Conservation (phyloP, 2,797 vertebrate genomes). For the Lepilemur septentrionalis region DNA sequence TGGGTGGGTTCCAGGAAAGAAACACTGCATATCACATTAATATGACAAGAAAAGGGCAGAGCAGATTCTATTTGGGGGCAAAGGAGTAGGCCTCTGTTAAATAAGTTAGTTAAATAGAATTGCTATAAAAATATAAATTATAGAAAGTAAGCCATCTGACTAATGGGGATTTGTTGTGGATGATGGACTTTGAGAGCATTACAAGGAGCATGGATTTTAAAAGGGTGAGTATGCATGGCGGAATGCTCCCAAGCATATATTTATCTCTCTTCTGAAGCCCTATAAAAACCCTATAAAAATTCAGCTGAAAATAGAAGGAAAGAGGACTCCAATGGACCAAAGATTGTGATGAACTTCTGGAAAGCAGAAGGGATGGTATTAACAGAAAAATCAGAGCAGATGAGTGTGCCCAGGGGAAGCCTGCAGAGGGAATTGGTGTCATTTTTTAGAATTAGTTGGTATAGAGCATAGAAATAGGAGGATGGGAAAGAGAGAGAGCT, state of each 20-base stretch:
- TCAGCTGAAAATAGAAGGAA: neutral
- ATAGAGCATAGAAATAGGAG: neutral
- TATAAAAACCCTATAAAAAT: neutral
- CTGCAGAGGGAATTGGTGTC: neutral
- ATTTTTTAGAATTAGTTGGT: neutral
- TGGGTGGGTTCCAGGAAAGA: neutral
- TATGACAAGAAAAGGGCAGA: neutral
- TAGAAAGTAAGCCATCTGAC: neutral
- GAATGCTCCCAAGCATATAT: neutral
- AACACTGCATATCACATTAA: neutral
- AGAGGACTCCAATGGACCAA: neutral
- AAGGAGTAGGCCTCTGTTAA: neutral
- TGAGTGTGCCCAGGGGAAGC: neutral
- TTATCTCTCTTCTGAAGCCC: neutral
- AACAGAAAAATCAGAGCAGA: neutral
- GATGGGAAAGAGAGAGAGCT: fast-evolving
- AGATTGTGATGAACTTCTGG: neutral
- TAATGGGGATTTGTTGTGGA: neutral
- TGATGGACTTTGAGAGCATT: neutral
- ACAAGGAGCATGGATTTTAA: neutral
- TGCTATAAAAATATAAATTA: neutral
- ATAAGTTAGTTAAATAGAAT: neutral
- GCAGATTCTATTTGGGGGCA: neutral
- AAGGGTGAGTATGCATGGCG: neutral
- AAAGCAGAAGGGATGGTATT: neutral